Evolutionary conservation across 2,888 invertebrate genomes (phyloP).

Genomic region (Dolichomitus sp.): DNA sequence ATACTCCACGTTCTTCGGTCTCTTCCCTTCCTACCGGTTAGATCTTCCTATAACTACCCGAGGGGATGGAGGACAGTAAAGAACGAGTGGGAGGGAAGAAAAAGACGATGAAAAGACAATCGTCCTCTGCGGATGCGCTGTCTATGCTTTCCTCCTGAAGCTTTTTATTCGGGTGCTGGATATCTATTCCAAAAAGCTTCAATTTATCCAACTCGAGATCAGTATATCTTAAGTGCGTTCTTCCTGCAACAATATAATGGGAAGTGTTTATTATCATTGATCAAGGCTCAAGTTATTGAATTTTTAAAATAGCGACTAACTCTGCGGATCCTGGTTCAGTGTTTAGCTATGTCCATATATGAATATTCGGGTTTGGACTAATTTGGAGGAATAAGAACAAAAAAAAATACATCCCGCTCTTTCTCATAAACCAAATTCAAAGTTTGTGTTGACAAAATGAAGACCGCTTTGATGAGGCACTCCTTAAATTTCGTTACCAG

Average conservation of each 20-base stretch:
- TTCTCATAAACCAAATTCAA: too few relatives aligned
- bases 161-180: conserved; percentile 8
- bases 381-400: too few relatives aligned
- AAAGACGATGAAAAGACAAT: conserved; percentile 51
- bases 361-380: too few relatives aligned
- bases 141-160: conserved; percentile 13
- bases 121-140: conserved; percentile 52
- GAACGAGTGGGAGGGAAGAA: conserved; percentile 68
- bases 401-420: too few relatives aligned
- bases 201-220: conserved; percentile 3
- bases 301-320: not conserved
- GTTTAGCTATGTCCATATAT: too few relatives aligned
- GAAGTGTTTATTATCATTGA: not conserved
- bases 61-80: conserved; percentile 42
- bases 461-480: too few relatives aligned
- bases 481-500: too few relatives aligned
- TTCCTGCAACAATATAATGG: not conserved
- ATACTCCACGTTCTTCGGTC: conserved; percentile 61
- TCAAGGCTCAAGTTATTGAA: not conserved
- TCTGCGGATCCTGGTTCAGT: not conserved
- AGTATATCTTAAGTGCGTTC: not conserved
- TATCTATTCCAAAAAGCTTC: conserved; percentile 2
- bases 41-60: conserved; percentile 73
- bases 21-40: conserved; percentile 61
- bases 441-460: too few relatives aligned